Evolutionary conservation across 1,140 invertebrate species (phyloP).

Genomic region (Drosophila neocordata): DNA sequence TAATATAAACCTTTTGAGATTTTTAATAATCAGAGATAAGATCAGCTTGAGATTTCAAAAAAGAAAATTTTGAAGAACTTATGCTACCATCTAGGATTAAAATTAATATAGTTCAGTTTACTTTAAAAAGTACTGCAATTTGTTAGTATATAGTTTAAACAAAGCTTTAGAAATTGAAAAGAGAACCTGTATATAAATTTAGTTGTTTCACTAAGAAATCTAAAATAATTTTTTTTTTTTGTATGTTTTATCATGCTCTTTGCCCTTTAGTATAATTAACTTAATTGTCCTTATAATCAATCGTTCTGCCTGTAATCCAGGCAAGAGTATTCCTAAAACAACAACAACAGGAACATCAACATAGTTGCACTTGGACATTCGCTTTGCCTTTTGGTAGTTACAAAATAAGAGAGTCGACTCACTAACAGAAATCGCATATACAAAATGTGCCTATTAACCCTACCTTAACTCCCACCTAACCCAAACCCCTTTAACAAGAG

Average conservation of each 20-base stretch:
- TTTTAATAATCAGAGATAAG: no score
- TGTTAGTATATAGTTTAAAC: no score
- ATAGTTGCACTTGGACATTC: conserved; percentile 42
- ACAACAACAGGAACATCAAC: conserved; percentile 27
- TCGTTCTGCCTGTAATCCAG: conserved; percentile 29
- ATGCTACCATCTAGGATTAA: no score
- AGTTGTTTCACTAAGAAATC: no score
- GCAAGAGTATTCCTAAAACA: not conserved
- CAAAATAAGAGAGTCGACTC: conserved; percentile 38
- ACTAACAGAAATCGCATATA: conserved; percentile 9
- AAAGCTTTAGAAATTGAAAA: no score
- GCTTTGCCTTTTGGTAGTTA: conserved; percentile 27
- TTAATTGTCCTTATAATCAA: conserved; percentile 52
- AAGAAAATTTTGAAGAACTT: no score
- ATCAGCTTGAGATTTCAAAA: no score
- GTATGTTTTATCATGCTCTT: not conserved
- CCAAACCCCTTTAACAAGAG: not conserved
- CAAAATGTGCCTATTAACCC: conserved; percentile 51
- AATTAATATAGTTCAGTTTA: no score
- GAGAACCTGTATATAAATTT: no score
- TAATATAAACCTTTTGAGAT: no score
- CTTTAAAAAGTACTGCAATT: no score
- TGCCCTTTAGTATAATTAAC: conserved; percentile 28
- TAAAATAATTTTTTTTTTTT: no score
- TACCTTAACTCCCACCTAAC: not conserved